These are phyloP conservation scores for Eurystomus gularis DNA, from an alignment of 2,113 vertebrate species.

Conservation along the genomic window DNA sequence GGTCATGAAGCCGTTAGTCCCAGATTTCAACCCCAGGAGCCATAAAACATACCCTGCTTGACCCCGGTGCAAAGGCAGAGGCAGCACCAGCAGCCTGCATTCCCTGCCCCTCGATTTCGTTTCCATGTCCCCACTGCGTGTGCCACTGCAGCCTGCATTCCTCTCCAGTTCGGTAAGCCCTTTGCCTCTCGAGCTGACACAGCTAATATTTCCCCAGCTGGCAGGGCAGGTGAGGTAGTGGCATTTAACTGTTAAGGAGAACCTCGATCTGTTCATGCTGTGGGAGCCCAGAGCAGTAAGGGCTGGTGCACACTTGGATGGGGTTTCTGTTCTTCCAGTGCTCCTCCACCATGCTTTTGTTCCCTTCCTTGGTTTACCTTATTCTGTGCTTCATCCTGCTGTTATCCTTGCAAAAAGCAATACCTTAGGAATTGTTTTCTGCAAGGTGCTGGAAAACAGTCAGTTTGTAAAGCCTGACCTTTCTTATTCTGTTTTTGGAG, in stretches of 20 bases:
- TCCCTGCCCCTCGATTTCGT: neutral
- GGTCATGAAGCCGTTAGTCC: neutral
- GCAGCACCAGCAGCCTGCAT: accelerated
- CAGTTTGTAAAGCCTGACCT: neutral
- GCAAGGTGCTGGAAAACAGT: neutral
- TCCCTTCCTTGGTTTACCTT: neutral
- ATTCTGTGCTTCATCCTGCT: neutral
- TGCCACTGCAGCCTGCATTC: constrained; percentile 55
- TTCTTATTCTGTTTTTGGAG: neutral
- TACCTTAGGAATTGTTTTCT: neutral
- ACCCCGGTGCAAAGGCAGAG: neutral
- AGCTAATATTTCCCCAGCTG: constrained; percentile 34
- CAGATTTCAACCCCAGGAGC: neutral
- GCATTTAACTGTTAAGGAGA: neutral
- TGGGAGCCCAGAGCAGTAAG: neutral
- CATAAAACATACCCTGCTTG: neutral
- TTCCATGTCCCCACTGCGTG: neutral
- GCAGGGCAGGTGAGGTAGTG: neutral
- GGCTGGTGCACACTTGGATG: neutral
- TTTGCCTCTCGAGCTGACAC: neutral
- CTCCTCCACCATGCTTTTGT: neutral
- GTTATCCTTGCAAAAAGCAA: neutral
- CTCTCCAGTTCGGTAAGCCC: neutral
- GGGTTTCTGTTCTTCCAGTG: neutral
- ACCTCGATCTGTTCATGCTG: neutral